Evolutionary conservation across 1,140 invertebrate species (phyloP).

Genomic region (Heliconius melpomene): DNA sequence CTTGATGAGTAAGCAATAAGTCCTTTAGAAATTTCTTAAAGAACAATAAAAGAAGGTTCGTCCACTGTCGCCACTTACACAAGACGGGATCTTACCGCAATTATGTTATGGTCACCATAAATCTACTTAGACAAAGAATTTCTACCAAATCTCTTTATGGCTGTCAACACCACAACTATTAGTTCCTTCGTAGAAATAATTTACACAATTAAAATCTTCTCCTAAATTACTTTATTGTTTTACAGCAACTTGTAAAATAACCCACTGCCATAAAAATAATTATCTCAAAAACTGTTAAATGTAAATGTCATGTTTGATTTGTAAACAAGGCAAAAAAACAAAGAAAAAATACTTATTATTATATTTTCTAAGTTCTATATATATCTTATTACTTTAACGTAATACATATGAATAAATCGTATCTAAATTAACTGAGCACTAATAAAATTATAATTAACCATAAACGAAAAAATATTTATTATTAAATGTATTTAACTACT

Average conservation of each 20-base stretch:
- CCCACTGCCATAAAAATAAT: neutral
- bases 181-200: slow-evolving; percentile 32
- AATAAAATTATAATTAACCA: no score
- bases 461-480: no score
- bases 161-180: slow-evolving; percentile 68
- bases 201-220: slow-evolving; percentile 18
- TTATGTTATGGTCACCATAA: slow-evolving; percentile 66
- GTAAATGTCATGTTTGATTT: neutral
- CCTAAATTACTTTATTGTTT: slow-evolving; percentile 25
- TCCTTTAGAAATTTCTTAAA: slow-evolving; percentile 41
- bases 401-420: no score
- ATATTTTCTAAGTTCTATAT: neutral
- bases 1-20: slow-evolving; percentile 43
- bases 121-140: slow-evolving; percentile 58
- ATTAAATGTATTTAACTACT: no score
- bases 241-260: slow-evolving; percentile 17
- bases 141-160: slow-evolving; percentile 51
- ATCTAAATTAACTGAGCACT: no score
- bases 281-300: neutral
- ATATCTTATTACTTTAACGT: neutral
- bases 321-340: neutral
- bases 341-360: neutral
- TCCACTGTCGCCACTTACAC: slow-evolving; percentile 40
- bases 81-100: slow-evolving; percentile 64
- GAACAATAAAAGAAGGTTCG: slow-evolving; percentile 56